Conservation (phyloP, 2,113 vertebrate genomes). For the Dicrurus megarhynchus region DNA sequence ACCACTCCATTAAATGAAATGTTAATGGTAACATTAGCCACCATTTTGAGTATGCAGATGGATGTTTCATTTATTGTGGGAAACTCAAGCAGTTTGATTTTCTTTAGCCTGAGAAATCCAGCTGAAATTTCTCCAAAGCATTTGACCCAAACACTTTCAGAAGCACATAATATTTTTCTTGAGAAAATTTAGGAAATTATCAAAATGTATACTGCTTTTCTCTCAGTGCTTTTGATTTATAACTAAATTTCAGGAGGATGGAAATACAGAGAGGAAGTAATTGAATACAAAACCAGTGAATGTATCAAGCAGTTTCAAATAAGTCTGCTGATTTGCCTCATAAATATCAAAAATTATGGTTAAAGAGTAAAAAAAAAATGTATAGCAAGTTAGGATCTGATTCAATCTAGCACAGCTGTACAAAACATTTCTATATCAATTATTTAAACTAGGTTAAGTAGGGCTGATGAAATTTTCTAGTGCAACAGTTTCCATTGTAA, state of each 20-base stretch:
- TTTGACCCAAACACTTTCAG: neutral
- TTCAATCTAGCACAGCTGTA: neutral
- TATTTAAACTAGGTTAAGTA: neutral
- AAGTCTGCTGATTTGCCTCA: neutral
- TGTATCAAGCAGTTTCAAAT: neutral
- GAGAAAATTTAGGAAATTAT: neutral
- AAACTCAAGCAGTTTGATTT: neutral
- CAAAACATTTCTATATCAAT: neutral
- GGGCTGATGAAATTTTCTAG: neutral
- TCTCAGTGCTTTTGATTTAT: neutral
- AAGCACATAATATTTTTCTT: neutral
- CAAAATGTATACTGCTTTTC: neutral
- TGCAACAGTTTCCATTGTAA: neutral
- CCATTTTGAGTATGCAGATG: neutral
- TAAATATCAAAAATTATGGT: neutral
- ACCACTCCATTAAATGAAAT: neutral
- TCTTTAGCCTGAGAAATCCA: neutral
- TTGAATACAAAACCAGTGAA: neutral
- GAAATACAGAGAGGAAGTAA: neutral
- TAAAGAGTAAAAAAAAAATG: neutral
- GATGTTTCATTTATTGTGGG: neutral
- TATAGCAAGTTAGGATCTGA: neutral
- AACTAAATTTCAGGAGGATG: neutral
- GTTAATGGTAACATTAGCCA: neutral
- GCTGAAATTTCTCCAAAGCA: neutral